phyloP scores from a whole-genome alignment of 1,140 invertebrate genomes.

The Lordiphosa mommai region DNA sequence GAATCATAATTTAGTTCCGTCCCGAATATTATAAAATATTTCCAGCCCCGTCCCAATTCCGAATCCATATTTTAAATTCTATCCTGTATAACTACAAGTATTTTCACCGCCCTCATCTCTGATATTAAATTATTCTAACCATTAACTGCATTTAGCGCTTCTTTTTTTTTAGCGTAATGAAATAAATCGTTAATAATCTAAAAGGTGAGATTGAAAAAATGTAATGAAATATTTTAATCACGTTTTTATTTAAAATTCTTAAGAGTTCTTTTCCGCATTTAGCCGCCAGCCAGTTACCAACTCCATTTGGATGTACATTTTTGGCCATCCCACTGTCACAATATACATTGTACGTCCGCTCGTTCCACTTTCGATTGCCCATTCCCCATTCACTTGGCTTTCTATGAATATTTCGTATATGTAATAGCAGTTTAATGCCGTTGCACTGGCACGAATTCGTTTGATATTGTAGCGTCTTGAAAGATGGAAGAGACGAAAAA shows the following conservation, averaged over 20 bases:
- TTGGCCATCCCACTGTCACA: slow-evolving; percentile 29
- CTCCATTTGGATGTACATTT: not conserved
- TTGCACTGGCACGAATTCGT: slow-evolving; percentile 46
- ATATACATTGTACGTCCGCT: slow-evolving; percentile 58
- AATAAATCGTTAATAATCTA: too few relatives aligned
- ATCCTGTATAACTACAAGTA: too few relatives aligned
- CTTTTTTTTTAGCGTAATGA: too few relatives aligned
- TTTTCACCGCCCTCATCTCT: too few relatives aligned
- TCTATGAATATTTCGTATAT: slow-evolving; percentile 36
- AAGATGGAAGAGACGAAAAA: slow-evolving; percentile 24
- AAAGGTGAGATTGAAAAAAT: too few relatives aligned
- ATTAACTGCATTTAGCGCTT: too few relatives aligned
- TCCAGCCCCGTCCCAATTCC: too few relatives aligned
- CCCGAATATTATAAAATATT: too few relatives aligned
- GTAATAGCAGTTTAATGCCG: slow-evolving; percentile 54
- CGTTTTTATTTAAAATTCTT: not conserved
- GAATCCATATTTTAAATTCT: too few relatives aligned
- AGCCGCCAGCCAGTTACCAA: not conserved
- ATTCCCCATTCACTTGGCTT: slow-evolving; percentile 26
- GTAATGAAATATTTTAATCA: too few relatives aligned
- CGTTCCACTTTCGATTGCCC: slow-evolving; percentile 60
- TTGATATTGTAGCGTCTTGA: slow-evolving; percentile 22
- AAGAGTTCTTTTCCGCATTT: not conserved
- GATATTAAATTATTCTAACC: too few relatives aligned
- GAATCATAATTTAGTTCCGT: too few relatives aligned